A percentile compares a stretch with the other conserved stretches of the same genome.
Conservation (phyloP, 2,797 vertebrate species). For the Mionectes olivaceus region DNA sequence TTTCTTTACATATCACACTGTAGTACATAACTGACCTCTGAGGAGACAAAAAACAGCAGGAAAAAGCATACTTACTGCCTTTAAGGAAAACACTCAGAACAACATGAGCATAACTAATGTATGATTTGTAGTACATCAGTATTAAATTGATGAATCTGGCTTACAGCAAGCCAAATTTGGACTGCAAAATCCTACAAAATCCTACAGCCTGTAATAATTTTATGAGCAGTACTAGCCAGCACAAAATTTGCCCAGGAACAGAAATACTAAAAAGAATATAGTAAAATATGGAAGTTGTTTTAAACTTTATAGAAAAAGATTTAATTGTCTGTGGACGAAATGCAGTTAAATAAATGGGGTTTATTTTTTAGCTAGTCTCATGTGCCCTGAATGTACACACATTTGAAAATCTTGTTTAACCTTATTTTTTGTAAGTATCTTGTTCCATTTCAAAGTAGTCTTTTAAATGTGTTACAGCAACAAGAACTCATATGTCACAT, state of each 20-base stretch:
- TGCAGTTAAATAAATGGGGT: background rate
- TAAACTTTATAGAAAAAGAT: background rate
- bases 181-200: background rate
- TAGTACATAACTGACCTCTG: background rate
- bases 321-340: background rate
- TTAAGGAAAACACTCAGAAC: background rate
- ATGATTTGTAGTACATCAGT: background rate
- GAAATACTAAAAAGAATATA: background rate
- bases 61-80: background rate
- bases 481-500: slow-evolving; percentile 25
- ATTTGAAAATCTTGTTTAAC: slow-evolving; percentile 1
- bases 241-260: background rate
- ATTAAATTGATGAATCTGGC: slow-evolving; percentile 1
- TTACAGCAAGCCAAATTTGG: background rate
- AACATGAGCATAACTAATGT: background rate
- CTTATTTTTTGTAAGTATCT: background rate
- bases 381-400: background rate
- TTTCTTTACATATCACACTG: background rate
- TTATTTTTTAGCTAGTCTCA: background rate
- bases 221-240: background rate
- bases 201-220: background rate
- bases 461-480: slow-evolving; percentile 44
- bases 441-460: slow-evolving; percentile 28
- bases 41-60: background rate
- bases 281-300: background rate